A percentile compares a stretch with the other conserved stretches of the same genome.
Evolutionary conservation across 2,113 vertebrate genomes (phyloP).

Genomic region (Bubo blakistoni): DNA sequence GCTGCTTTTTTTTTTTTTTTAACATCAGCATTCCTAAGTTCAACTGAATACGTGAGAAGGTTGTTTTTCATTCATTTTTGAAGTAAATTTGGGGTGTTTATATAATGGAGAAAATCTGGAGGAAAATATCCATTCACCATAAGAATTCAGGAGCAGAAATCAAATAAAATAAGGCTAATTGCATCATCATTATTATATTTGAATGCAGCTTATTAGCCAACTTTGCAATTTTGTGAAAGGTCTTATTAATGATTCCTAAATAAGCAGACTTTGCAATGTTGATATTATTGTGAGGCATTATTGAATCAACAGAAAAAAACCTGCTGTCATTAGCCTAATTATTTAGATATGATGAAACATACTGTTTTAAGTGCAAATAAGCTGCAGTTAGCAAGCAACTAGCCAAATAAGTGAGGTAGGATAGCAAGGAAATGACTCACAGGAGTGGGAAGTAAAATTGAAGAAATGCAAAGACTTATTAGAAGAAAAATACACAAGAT

Average conservation of each 20-base stretch:
- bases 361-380: slow-evolving; percentile 31
- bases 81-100: not conserved
- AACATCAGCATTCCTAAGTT: not conserved
- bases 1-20: not conserved
- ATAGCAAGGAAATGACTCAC: not conserved
- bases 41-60: not conserved
- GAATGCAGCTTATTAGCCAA: not conserved
- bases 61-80: not conserved
- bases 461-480: not conserved
- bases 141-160: not conserved
- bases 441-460: not conserved
- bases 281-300: not conserved
- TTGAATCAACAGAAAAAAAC: slow-evolving; percentile 36
- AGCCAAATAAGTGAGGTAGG: not conserved
- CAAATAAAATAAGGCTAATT: not conserved
- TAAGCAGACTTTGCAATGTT: not conserved
- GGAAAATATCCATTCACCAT: not conserved
- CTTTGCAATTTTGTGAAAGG: not conserved
- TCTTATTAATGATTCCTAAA: slow-evolving; percentile 3
- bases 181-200: not conserved
- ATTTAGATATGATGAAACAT: not conserved
- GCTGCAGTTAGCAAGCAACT: not conserved
- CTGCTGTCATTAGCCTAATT: slow-evolving; percentile 42
- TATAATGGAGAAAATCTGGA: not conserved
- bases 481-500: not conserved